Percentiles rank a stretch among this genome's conserved stretches.
These are phyloP conservation scores for Peromyscus polionotus DNA, from an alignment of 2,113 vertebrate species.

Conservation along the genomic window DNA sequence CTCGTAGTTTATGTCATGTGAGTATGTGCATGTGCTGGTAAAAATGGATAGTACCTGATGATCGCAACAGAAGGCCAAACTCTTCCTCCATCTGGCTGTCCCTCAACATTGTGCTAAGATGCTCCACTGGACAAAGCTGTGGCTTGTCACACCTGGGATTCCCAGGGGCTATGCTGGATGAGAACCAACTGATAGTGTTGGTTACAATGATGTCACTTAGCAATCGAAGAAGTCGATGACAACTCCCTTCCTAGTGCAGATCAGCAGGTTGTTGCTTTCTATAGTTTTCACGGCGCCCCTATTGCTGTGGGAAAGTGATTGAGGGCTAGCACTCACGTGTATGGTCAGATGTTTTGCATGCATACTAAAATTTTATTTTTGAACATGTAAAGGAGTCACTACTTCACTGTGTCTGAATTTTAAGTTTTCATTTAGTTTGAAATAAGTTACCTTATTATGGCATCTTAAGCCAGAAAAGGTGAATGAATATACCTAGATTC, in stretches of 20 bases:
- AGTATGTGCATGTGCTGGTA: background rate
- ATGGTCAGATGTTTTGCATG: background rate
- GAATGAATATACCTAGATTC: background rate
- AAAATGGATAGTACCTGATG: background rate
- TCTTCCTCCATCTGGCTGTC: background rate
- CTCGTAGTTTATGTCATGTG: no score
- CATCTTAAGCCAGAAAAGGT: background rate
- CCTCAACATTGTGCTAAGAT: background rate
- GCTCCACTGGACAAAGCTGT: background rate
- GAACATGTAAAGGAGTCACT: background rate
- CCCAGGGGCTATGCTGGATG: background rate
- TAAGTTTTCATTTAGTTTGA: conserved; percentile 9
- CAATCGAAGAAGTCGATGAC: background rate
- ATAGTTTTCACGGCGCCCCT: background rate
- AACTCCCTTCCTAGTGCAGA: accelerated
- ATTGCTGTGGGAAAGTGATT: background rate
- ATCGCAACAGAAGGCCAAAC: background rate
- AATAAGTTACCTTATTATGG: background rate
- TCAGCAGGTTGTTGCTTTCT: background rate
- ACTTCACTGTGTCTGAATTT: conserved; percentile 23
- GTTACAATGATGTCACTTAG: background rate
- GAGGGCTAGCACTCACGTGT: background rate
- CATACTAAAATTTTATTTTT: conserved; percentile 22
- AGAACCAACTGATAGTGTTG: background rate
- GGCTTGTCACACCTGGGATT: no score